Percentiles rank a stretch among this genome's conserved stretches.
Evolutionary conservation across 2,888 invertebrate species (phyloP).

Genomic region (Stramonita haemastoma): DNA sequence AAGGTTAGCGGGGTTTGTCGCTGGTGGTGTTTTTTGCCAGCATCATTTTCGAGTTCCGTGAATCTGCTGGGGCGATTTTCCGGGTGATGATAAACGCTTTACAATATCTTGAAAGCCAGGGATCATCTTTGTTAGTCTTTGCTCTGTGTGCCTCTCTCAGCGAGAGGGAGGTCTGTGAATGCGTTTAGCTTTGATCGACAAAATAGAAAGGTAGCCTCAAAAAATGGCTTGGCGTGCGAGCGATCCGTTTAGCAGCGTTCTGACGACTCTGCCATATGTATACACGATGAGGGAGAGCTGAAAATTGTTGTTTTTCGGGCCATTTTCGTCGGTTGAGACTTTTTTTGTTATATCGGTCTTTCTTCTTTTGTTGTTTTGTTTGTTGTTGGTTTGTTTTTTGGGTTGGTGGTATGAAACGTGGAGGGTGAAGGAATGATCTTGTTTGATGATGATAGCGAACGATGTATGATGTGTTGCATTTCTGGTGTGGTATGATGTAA

Average conservation of each 20-base stretch:
- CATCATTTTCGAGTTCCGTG: slow-evolving; percentile 14
- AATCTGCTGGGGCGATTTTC: slow-evolving; percentile 19
- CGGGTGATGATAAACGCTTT: slow-evolving; percentile 33
- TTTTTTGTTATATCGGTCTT: not conserved
- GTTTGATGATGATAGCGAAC: too few species aligned
- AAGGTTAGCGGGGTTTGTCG: slow-evolving; percentile 8
- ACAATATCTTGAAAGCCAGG: slow-evolving; percentile 14
- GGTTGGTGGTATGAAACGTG: too few species aligned
- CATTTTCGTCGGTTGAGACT: not conserved
- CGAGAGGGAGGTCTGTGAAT: not conserved
- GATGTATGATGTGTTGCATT: too few species aligned
- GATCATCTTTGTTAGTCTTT: slow-evolving; percentile 36
- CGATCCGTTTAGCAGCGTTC: slow-evolving; percentile 24
- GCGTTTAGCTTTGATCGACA: slow-evolving; percentile 29
- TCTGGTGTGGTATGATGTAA: too few species aligned
- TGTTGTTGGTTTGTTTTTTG: too few species aligned
- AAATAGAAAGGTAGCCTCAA: slow-evolving; percentile 16
- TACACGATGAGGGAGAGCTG: not conserved
- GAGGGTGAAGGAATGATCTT: too few species aligned
- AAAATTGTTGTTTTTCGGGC: not conserved
- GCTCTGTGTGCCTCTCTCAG: not conserved
- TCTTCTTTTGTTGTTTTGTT: not conserved
- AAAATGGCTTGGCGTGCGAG: not conserved
- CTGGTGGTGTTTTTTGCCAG: slow-evolving; percentile 16
- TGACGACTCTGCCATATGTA: not conserved